Conservation (phyloP, 1,140 invertebrate species). For the Zaprionus ornatus region DNA sequence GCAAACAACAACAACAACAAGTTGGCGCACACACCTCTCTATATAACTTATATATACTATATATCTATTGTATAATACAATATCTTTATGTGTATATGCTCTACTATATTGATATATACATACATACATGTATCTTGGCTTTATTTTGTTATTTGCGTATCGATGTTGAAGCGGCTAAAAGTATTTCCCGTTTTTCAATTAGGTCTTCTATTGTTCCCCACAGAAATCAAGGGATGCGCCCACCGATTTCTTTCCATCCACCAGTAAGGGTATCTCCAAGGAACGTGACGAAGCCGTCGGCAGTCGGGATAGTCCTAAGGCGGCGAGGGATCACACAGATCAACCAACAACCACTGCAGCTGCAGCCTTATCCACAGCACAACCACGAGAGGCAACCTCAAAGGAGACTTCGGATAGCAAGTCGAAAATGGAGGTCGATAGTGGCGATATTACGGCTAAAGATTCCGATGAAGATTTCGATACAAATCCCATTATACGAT, state of each 20-base stretch:
- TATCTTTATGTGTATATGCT: conserved; percentile 41
- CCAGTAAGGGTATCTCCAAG: conserved; percentile 72
- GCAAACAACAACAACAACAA: conserved; percentile 50
- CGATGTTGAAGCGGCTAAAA: conserved; percentile 33
- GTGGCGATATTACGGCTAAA: conserved; percentile 72
- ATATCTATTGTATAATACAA: conserved; percentile 26
- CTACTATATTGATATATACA: not conserved
- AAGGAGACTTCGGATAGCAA: conserved; percentile 74
- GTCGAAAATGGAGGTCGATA: conserved; percentile 74
- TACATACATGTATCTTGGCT: conserved; percentile 27
- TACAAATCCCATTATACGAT: conserved; percentile 76
- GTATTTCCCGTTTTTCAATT: not conserved
- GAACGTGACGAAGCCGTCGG: conserved; percentile 55
- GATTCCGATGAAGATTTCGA: conserved; percentile 78
- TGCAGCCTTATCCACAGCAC: conserved; percentile 27
- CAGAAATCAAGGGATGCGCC: conserved; percentile 74
- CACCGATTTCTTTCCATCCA: conserved; percentile 68
- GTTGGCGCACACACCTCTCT: conserved; percentile 58
- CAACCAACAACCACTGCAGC: conserved; percentile 51
- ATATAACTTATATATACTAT: conserved; percentile 6
- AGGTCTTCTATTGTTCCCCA: conserved; percentile 5
- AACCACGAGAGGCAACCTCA: conserved; percentile 47
- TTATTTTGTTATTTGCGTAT: conserved; percentile 60
- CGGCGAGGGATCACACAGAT: conserved; percentile 55
- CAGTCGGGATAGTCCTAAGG: conserved; percentile 24